phyloP scores from a whole-genome alignment of 2,888 invertebrate genomes.

The Uropetala carovei region DNA sequence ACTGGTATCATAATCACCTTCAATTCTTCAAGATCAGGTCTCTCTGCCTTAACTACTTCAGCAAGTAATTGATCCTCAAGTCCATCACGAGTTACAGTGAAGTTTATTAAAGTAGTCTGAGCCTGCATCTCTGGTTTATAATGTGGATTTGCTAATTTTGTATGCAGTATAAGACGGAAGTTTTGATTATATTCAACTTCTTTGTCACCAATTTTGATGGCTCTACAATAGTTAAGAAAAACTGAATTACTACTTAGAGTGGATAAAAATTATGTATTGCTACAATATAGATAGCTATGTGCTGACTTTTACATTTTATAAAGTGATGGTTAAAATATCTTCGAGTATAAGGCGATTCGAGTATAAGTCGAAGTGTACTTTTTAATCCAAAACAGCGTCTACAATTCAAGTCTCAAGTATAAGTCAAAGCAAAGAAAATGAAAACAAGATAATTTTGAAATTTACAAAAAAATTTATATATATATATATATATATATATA shows the following conservation, averaged over 20 bases:
- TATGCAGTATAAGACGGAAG: slow-evolving; percentile 93
- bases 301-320: too few species aligned
- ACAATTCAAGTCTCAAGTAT: too few species aligned
- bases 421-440: too few species aligned
- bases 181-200: slow-evolving; percentile 94
- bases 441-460: too few species aligned
- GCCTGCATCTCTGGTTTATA: slow-evolving; percentile 99
- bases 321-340: too few species aligned
- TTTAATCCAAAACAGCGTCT: too few species aligned
- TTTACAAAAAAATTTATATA: too few species aligned
- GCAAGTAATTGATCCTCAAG: slow-evolving; percentile 96
- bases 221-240: slow-evolving; percentile 77
- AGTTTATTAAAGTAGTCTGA: slow-evolving; percentile 97
- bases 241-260: not conserved
- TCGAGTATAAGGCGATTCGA: too few species aligned
- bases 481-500: too few species aligned
- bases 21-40: slow-evolving; percentile 95
- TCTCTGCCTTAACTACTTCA: slow-evolving; percentile 97
- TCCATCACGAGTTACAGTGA: slow-evolving; percentile 97
- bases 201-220: slow-evolving; percentile 97
- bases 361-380: too few species aligned
- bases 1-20: slow-evolving; percentile 80
- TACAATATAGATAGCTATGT: too few species aligned
- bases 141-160: slow-evolving; percentile 97
- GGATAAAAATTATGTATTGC: too few species aligned